Conservation (phyloP, 1,140 invertebrate species). For the Conus ventricosus region DNA sequence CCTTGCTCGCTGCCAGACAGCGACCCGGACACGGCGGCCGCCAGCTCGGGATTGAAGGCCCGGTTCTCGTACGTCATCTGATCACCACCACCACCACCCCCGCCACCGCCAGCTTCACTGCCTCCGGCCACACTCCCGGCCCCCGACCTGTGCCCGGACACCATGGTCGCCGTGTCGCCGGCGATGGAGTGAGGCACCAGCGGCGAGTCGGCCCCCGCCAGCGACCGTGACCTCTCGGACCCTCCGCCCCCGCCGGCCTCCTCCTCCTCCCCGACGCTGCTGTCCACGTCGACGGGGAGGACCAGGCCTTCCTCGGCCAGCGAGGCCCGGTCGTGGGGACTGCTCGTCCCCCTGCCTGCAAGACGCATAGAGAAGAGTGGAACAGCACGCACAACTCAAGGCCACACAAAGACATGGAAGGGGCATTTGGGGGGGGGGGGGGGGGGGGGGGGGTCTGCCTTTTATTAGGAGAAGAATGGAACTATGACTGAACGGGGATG, state of each 20-base stretch:
- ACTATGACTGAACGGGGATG: no score
- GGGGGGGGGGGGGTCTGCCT: no score
- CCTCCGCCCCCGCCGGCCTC: background rate
- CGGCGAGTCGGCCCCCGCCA: background rate
- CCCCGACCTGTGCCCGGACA: background rate
- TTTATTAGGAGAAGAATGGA: no score
- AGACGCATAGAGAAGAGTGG: background rate
- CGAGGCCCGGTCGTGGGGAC: background rate
- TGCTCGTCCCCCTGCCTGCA: background rate
- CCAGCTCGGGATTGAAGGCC: slow-evolving; percentile 33
- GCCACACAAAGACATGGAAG: no score
- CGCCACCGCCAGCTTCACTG: background rate
- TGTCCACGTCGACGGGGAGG: background rate
- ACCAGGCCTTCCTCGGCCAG: slow-evolving; percentile 12
- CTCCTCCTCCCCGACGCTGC: background rate
- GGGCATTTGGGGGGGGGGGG: no score
- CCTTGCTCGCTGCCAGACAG: slow-evolving; percentile 36
- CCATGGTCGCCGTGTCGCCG: slow-evolving; percentile 9
- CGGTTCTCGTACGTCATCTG: slow-evolving; percentile 35
- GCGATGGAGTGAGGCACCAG: slow-evolving; percentile 23
- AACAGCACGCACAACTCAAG: no score
- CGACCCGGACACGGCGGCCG: background rate
- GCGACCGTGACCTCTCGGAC: background rate
- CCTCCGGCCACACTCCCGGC: background rate
- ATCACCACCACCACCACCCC: background rate